Evolutionary conservation across 2,113 vertebrate species (phyloP).

Genomic region (Beaufortia kweichowensis): DNA sequence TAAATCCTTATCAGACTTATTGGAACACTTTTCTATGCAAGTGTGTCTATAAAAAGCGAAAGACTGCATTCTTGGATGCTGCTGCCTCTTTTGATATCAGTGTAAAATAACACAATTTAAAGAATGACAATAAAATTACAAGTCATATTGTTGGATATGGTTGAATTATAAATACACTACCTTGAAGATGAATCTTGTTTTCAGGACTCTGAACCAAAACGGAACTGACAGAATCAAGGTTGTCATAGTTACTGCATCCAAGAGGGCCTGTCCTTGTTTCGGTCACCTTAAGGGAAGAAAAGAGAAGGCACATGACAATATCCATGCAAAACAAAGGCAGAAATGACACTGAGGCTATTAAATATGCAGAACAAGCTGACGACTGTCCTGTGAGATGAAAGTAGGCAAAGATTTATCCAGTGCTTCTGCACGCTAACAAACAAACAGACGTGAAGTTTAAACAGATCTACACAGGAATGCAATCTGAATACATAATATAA

Average conservation of each 20-base stretch:
- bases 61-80: constrained; percentile 33
- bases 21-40: not conserved
- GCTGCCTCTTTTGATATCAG: constrained; percentile 59
- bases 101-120: constrained; percentile 61
- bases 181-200: constrained; percentile 85
- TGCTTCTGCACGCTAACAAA: constrained; percentile 3
- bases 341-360: constrained; percentile 53
- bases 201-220: constrained; percentile 85
- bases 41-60: not conserved
- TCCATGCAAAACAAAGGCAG: constrained; percentile 45
- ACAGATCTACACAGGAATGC: not conserved
- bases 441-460: not conserved
- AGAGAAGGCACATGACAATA: constrained; percentile 58
- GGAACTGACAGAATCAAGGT: constrained; percentile 84
- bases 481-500: not conserved
- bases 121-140: no score
- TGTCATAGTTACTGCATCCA: constrained; percentile 87
- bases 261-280: constrained; percentile 84
- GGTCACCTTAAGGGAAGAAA: constrained; percentile 73
- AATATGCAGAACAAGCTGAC: constrained; percentile 29
- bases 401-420: constrained; percentile 33
- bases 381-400: constrained; percentile 52
- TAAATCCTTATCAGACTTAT: no score
- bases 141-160: constrained; percentile 50
- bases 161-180: constrained; percentile 76